Conservation (phyloP, 2,888 invertebrate genomes). For the Chloromyia formosa region DNA sequence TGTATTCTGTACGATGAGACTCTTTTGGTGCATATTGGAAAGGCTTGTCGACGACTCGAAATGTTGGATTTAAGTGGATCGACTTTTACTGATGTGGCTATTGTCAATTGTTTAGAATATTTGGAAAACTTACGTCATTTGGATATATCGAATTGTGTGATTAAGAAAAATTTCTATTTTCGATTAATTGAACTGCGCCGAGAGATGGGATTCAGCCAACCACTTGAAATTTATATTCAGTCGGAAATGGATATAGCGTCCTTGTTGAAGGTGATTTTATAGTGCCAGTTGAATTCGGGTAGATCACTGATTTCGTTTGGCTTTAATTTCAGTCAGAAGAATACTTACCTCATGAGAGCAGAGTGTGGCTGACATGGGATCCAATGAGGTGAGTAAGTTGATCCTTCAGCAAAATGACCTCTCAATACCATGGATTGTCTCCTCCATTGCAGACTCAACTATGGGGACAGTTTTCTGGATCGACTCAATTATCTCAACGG, state of each 20-base stretch:
- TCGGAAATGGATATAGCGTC: neutral
- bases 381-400: neutral
- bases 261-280: neutral
- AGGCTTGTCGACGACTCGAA: conserved; percentile 6
- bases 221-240: neutral
- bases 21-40: neutral
- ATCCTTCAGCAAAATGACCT: neutral
- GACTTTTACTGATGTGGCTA: neutral
- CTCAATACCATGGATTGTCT: no score
- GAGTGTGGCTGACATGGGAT: neutral
- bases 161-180: neutral
- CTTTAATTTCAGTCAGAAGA: neutral
- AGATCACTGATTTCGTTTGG: no score
- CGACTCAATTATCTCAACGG: neutral
- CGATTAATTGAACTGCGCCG: neutral
- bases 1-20: neutral
- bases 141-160: conserved; percentile 4
- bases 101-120: neutral
- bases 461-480: neutral
- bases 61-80: conserved; percentile 19
- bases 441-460: neutral
- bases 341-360: neutral
- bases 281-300: no score
- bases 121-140: neutral
- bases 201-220: neutral